These are phyloP conservation scores for Tenrec ecaudatus DNA, from an alignment of 2,113 vertebrate genomes.

Conservation along the genomic window DNA sequence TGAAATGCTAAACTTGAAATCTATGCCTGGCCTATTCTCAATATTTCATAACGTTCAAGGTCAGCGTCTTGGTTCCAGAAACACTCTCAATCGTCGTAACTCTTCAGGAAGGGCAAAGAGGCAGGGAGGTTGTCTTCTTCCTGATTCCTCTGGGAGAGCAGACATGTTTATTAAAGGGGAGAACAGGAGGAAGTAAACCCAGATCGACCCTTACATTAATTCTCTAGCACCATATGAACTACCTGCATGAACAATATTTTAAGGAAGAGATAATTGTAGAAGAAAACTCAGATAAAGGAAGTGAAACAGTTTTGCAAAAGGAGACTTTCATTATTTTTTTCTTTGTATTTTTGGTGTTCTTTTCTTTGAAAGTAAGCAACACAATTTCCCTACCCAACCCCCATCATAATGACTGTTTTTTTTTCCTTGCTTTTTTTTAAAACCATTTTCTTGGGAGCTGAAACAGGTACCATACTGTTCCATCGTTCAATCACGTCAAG, in stretches of 20 bases:
- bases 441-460: no score
- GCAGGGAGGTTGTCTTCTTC: not conserved
- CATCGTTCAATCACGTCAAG: no score
- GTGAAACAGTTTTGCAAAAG: not conserved
- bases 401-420: no score
- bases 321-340: not conserved
- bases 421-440: no score
- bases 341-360: not conserved
- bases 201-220: not conserved
- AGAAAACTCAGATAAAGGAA: not conserved
- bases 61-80: not conserved
- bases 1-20: not conserved
- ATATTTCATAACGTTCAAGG: not conserved
- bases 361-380: no score
- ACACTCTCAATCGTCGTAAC: not conserved
- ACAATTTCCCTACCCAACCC: no score
- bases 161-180: not conserved
- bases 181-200: not conserved
- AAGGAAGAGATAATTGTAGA: not conserved
- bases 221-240: constrained; percentile 12
- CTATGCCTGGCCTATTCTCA: rapidly evolving
- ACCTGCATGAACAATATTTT: not conserved
- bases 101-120: not conserved
- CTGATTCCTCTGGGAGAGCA: not conserved
- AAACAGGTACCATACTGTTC: no score